Conservation (phyloP, 2,113 vertebrate species). For the Machaerirhynchus nigripectus region DNA sequence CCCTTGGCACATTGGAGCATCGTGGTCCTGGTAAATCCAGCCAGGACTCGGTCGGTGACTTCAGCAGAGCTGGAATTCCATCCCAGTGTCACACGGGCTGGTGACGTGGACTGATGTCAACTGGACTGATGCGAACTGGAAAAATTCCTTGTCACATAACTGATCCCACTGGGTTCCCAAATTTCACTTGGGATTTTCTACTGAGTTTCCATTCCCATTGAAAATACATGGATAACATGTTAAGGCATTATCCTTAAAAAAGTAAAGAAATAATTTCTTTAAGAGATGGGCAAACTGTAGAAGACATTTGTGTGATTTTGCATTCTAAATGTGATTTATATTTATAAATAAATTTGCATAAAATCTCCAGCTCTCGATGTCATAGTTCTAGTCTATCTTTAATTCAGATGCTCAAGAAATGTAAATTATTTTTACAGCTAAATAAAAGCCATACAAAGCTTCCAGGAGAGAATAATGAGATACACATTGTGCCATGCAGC, state of each 20-base stretch:
- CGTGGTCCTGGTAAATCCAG: fast-evolving
- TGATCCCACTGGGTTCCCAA: neutral
- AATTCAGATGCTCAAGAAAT: constrained; percentile 46
- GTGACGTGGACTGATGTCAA: neutral
- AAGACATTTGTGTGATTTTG: constrained; percentile 6
- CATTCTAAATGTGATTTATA: constrained; percentile 36
- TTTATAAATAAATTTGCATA: constrained; percentile 65
- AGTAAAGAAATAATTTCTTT: neutral
- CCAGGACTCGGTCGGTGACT: neutral
- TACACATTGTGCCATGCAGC: neutral
- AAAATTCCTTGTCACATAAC: neutral
- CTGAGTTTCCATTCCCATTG: neutral
- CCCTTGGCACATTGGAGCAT: neutral
- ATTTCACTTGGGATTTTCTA: neutral
- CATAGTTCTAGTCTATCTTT: constrained; percentile 48
- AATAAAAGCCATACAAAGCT: constrained; percentile 37
- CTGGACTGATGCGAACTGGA: neutral
- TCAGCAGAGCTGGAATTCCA: neutral
- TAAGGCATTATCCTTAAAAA: neutral
- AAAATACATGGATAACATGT: neutral
- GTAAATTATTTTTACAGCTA: constrained; percentile 60
- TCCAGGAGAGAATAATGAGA: constrained; percentile 40
- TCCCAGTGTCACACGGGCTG: neutral
- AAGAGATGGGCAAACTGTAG: neutral
- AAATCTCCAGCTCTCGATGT: neutral